Conservation (phyloP, 2,888 invertebrate species). For the Drosophila histrio region DNA sequence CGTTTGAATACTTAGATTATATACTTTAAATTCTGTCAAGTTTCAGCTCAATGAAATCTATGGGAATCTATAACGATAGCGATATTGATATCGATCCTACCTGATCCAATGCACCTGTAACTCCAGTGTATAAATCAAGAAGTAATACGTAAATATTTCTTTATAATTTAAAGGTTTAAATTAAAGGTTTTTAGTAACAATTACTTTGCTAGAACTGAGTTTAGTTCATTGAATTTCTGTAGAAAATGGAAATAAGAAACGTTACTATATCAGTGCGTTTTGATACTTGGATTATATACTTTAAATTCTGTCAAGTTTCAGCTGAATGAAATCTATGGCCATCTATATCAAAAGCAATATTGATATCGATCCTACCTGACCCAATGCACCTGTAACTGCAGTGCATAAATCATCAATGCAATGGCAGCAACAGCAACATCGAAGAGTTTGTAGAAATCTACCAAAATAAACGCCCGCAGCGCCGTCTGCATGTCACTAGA, state of each 20-base stretch:
- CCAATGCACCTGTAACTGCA: slow-evolving; percentile 67
- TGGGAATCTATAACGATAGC: slow-evolving; percentile 34
- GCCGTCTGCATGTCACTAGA: slow-evolving; percentile 38
- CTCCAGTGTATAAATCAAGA: too few species aligned
- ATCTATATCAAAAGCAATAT: slow-evolving; percentile 34
- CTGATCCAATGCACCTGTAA: slow-evolving; percentile 69
- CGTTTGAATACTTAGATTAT: neutral
- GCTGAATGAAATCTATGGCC: slow-evolving; percentile 40
- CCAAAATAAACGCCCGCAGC: slow-evolving; percentile 79
- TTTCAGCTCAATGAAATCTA: slow-evolving; percentile 40
- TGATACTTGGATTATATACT: too few species aligned
- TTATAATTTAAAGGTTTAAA: too few species aligned
- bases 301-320: too few species aligned
- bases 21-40: too few species aligned
- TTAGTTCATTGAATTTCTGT: too few species aligned
- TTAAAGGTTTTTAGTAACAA: too few species aligned
- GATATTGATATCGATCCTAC: slow-evolving; percentile 49
- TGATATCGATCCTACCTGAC: slow-evolving; percentile 54
- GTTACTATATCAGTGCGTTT: neutral
- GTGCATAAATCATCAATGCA: slow-evolving; percentile 73
- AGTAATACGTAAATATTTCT: too few species aligned
- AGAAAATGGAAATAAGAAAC: neutral
- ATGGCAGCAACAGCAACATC: slow-evolving; percentile 44
- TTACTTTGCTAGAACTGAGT: too few species aligned
- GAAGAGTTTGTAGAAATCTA: slow-evolving; percentile 50